Evolutionary conservation across 2,888 invertebrate species (phyloP).

Genomic region (Nephrotoma guestfalica): DNA sequence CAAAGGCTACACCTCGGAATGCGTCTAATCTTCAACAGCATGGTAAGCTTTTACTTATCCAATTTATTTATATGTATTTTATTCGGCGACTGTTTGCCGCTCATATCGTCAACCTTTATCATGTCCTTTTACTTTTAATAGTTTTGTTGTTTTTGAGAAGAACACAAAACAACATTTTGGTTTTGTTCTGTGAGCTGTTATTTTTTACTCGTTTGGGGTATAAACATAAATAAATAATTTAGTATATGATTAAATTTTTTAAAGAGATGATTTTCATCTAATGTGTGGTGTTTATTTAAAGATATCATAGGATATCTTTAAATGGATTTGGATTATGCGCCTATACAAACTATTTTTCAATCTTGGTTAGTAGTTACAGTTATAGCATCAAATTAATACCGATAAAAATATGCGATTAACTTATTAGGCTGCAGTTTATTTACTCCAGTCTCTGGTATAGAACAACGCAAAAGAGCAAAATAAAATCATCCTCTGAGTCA

Average conservation of each 20-base stretch:
- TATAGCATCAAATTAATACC: too few relatives aligned
- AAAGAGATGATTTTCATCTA: not conserved
- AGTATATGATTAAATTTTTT: not conserved
- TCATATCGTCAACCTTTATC: not conserved
- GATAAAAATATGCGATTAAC: too few relatives aligned
- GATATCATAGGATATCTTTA: too few relatives aligned
- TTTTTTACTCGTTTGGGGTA: not conserved
- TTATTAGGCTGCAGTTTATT: too few relatives aligned
- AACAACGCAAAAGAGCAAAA: too few relatives aligned
- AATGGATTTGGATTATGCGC: too few relatives aligned
- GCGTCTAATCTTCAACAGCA: not conserved
- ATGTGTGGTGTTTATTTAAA: too few relatives aligned
- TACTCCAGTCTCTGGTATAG: too few relatives aligned
- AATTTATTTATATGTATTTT: not conserved
- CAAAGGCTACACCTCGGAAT: slow-evolving; percentile 8
- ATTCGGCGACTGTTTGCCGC: not conserved
- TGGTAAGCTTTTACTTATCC: not conserved
- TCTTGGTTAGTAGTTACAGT: too few relatives aligned
- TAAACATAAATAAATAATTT: not conserved
- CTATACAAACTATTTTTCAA: too few relatives aligned
- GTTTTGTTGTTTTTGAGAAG: not conserved
- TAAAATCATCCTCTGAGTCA: too few relatives aligned
- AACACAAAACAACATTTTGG: not conserved
- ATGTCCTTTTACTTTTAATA: not conserved
- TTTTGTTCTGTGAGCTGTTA: not conserved